Evolutionary conservation across 2,113 vertebrate species (phyloP).

Genomic region (Myodes glareolus): DNA sequence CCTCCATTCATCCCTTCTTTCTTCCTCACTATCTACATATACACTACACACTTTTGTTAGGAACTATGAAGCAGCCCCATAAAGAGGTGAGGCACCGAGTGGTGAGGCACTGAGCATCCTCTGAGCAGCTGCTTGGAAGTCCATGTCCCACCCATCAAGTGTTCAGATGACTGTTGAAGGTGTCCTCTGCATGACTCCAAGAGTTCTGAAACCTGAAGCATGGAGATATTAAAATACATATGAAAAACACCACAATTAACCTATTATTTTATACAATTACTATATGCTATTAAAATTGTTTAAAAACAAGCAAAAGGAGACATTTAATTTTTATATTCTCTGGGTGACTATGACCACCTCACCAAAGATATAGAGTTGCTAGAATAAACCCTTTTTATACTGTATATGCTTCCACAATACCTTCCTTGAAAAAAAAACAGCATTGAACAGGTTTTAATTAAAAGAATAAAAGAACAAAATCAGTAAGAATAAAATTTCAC

Average conservation of each 20-base stretch:
- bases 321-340: neutral
- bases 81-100: rapidly evolving
- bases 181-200: neutral
- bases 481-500: neutral
- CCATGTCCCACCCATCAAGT: neutral
- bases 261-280: neutral
- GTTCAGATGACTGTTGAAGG: neutral
- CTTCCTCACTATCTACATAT: too few species aligned
- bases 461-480: neutral
- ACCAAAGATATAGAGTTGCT: neutral
- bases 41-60: too few species aligned
- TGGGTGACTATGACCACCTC: neutral
- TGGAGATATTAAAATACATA: neutral
- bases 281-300: neutral
- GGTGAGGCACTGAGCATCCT: rapidly evolving
- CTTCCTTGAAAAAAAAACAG: neutral
- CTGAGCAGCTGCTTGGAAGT: rapidly evolving
- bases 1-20: neutral
- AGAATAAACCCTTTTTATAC: neutral
- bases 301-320: neutral
- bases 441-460: neutral
- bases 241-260: neutral
- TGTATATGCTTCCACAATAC: neutral
- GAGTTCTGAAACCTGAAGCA: neutral
- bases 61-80: too few species aligned